Percentiles rank a stretch among this genome's conserved stretches.
Evolutionary conservation across 2,797 vertebrate species (phyloP).

Genomic region (Champsocephalus esox): DNA sequence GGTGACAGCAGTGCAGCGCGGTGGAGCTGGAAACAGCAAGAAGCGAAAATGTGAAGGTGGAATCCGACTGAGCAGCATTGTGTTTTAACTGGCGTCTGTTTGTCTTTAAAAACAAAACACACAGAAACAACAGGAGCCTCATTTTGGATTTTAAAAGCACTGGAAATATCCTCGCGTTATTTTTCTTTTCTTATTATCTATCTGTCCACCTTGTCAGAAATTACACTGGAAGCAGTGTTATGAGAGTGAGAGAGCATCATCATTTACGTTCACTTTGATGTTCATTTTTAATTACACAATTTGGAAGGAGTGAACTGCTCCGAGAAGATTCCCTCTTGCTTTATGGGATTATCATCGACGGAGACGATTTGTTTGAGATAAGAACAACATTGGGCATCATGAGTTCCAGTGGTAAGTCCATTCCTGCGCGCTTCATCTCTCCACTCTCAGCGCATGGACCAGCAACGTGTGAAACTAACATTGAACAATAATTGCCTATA

Average conservation of each 20-base stretch:
- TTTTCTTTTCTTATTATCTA: conserved; percentile 8
- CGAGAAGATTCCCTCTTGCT: conserved; percentile 47
- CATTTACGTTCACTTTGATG: conserved; percentile 45
- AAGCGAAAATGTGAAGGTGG: conserved; percentile 75
- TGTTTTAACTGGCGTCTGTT: conserved; percentile 44
- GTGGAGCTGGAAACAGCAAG: conserved; percentile 58
- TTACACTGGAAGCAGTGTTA: conserved; percentile 45
- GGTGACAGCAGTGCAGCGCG: conserved; percentile 54
- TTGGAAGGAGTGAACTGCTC: conserved; percentile 49
- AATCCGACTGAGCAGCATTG: conserved; percentile 66
- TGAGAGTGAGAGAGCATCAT: conserved; percentile 56
- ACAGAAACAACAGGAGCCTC: conserved; percentile 29
- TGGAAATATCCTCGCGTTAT: conserved; percentile 37
- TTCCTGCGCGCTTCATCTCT: conserved; percentile 59
- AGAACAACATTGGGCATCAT: conserved; percentile 78
- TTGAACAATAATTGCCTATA: conserved; percentile 1
- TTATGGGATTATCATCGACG: conserved; percentile 72
- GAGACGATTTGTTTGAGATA: conserved; percentile 69
- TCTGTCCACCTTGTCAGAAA: conserved; percentile 43
- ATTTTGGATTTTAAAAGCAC: conserved; percentile 27
- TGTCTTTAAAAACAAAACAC: not conserved
- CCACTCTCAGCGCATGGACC: conserved; percentile 39
- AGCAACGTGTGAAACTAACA: conserved; percentile 19
- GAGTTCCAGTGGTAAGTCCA: conserved; percentile 85
- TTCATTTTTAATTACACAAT: conserved; percentile 22